Evolutionary conservation across 2,888 invertebrate genomes (phyloP).

Genomic region (Hetaerina titia): DNA sequence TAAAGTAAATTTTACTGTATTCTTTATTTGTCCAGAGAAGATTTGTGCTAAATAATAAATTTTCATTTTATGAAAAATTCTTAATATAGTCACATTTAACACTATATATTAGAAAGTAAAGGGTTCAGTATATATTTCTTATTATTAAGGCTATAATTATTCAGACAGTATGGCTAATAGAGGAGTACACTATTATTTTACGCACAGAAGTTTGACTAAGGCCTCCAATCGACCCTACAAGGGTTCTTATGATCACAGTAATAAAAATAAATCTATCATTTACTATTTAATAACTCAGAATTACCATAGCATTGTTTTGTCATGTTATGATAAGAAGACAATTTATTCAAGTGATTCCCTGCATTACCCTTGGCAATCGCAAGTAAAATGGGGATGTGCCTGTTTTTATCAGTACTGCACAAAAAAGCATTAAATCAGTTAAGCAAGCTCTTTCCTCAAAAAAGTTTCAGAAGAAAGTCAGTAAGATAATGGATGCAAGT

Average conservation of each 20-base stretch:
- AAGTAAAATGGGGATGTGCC: constrained; percentile 81
- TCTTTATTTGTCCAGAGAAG: constrained; percentile 77
- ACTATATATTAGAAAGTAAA: constrained; percentile 78
- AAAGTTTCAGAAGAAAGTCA: constrained; percentile 78
- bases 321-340: too few relatives aligned
- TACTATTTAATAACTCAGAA: too few relatives aligned
- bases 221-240: too few relatives aligned
- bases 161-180: too few relatives aligned
- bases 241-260: too few relatives aligned
- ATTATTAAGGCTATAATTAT: constrained; percentile 71
- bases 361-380: constrained; percentile 77
- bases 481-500: constrained; percentile 80
- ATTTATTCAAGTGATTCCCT: too few relatives aligned
- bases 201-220: too few relatives aligned
- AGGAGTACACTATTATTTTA: too few relatives aligned
- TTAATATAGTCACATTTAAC: constrained; percentile 77
- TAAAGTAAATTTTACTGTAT: constrained; percentile 77
- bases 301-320: too few relatives aligned
- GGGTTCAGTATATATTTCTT: constrained; percentile 72
- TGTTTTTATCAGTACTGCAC: constrained; percentile 79
- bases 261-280: too few relatives aligned
- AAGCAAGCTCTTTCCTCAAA: constrained; percentile 73
- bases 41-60: constrained; percentile 79
- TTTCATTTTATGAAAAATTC: constrained; percentile 78
- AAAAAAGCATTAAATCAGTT: constrained; percentile 74